Percentiles rank a stretch among this genome's conserved stretches.
Evolutionary conservation across 1,140 invertebrate genomes (phyloP).

Genomic region (Anoplophora glabripennis): DNA sequence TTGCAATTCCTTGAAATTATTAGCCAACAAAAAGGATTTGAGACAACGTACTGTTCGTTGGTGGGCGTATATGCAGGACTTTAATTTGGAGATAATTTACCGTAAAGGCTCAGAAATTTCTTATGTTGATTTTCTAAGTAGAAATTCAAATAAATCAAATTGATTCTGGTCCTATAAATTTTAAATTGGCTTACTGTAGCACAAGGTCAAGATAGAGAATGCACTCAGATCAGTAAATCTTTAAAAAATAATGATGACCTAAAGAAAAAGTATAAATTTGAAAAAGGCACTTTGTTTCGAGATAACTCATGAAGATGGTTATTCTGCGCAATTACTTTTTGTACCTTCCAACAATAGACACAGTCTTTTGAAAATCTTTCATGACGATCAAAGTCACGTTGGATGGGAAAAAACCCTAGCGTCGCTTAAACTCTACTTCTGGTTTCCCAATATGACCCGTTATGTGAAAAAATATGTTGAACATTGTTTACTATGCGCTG

Average conservation of each 20-base stretch:
- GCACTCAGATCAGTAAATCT: constrained; percentile 13
- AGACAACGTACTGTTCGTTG: constrained; percentile 28
- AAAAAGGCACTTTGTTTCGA: constrained; percentile 6
- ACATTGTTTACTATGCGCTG: no score
- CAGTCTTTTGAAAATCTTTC: constrained; percentile 15
- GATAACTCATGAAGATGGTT: neutral
- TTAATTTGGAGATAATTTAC: constrained; percentile 41
- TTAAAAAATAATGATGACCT: neutral
- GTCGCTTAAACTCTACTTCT: constrained; percentile 18
- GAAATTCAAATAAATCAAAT: neutral
- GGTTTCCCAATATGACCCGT: constrained; percentile 23
- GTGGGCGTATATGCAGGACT: constrained; percentile 28
- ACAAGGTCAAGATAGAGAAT: neutral
- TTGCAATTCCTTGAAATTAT: constrained; percentile 26
- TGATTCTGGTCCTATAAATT: no score
- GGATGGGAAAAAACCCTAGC: no score
- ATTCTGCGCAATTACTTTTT: constrained; percentile 4
- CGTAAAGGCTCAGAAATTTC: constrained; percentile 33
- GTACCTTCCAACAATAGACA: constrained; percentile 13
- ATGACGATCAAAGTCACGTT: no score
- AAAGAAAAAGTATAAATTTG: constrained; percentile 16
- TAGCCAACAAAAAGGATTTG: constrained; percentile 25
- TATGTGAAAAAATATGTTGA: constrained; percentile 25
- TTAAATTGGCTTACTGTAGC: no score
- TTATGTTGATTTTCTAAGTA: constrained; percentile 31